phyloP scores from a whole-genome alignment of 2,888 invertebrate genomes.

The Tryphoninae sp. region DNA sequence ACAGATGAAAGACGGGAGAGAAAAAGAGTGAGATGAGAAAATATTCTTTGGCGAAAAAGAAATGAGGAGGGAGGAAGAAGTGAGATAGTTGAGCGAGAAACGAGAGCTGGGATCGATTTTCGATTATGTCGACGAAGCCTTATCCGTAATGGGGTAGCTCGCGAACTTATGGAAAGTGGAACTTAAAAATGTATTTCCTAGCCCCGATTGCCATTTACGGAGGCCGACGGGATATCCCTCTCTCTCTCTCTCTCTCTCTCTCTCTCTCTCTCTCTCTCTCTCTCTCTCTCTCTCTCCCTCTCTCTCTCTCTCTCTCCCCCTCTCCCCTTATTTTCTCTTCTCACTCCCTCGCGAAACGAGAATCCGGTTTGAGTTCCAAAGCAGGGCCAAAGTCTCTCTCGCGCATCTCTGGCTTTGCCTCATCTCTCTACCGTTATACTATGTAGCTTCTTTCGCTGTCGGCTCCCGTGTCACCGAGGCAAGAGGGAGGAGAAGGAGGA shows the following conservation, averaged over 20 bases:
- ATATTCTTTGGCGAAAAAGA: conserved; percentile 41
- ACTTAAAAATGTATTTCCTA: conserved; percentile 70
- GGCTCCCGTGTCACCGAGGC: conserved; percentile 5
- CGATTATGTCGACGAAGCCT: conserved; percentile 71
- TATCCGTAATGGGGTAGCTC: conserved; percentile 67
- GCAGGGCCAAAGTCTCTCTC: conserved; percentile 51
- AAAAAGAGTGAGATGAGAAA: conserved; percentile 48
- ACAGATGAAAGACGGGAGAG: conserved; percentile 40
- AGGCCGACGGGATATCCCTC: conserved; percentile 54
- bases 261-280: conserved; percentile 23
- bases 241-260: conserved; percentile 45
- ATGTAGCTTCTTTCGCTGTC: conserved; percentile 36
- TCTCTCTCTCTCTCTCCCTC: conserved; percentile 37
- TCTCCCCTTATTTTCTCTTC: conserved; percentile 21
- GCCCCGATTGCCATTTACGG: conserved; percentile 69
- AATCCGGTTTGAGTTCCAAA: conserved; percentile 59
- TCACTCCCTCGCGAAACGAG: conserved; percentile 51
- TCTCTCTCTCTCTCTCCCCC: conserved; percentile 33
- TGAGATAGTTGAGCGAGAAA: conserved; percentile 38
- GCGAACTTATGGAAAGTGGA: conserved; percentile 70
- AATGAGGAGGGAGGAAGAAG: conserved; percentile 31
- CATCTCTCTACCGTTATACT: conserved; percentile 42
- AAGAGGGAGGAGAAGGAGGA: neutral
- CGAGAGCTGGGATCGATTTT: conserved; percentile 71
- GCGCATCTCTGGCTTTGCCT: conserved; percentile 52